Percentiles rank a stretch among this genome's conserved stretches.
Evolutionary conservation across 2,797 vertebrate genomes (phyloP).

Genomic region (Trichosurus vulpecula): DNA sequence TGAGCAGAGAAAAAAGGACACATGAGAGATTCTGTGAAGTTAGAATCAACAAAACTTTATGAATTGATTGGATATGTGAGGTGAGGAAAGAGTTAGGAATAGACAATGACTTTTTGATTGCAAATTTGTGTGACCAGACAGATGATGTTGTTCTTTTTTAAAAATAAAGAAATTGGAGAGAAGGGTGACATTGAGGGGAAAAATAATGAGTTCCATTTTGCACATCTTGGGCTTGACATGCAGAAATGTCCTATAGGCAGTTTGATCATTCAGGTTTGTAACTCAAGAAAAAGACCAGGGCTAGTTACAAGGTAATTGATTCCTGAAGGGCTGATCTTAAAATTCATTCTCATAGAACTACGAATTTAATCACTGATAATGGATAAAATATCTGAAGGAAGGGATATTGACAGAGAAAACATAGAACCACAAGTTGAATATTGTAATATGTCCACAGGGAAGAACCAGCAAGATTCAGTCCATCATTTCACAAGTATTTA

Average conservation of each 20-base stretch:
- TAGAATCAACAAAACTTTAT: background rate
- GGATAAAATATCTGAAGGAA: background rate
- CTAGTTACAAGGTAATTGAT: background rate
- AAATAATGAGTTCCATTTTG: background rate
- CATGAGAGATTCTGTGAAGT: background rate
- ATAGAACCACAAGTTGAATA: background rate
- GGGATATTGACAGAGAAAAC: background rate
- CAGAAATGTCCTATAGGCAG: background rate
- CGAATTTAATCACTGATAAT: background rate
- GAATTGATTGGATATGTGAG: background rate
- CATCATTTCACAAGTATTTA: background rate
- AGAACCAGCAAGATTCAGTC: background rate
- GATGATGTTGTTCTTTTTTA: background rate
- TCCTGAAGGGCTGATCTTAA: background rate
- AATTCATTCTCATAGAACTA: background rate
- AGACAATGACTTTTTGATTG: background rate
- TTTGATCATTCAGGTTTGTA: background rate
- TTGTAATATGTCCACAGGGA: background rate
- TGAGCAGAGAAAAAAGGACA: background rate
- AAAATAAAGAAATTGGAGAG: background rate
- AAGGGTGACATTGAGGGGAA: background rate
- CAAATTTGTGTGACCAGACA: background rate
- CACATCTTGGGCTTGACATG: background rate
- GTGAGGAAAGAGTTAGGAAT: background rate
- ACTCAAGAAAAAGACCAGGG: background rate